Evolutionary conservation across 2,797 vertebrate genomes (phyloP), one percentile per base, ranked within the genome.

Genomic region (Galaxias olidus): DNA sequence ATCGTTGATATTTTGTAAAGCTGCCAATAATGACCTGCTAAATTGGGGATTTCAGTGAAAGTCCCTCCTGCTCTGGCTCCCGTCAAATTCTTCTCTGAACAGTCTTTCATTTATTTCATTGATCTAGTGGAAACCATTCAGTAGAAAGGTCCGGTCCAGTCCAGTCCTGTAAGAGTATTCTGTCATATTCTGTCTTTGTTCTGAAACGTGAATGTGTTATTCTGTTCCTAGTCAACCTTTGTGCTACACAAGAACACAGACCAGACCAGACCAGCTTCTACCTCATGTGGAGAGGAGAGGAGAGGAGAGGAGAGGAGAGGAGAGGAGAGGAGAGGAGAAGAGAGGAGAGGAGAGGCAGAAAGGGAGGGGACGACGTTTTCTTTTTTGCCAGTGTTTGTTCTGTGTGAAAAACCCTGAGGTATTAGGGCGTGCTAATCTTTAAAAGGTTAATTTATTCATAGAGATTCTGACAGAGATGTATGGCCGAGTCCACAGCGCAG

Each of bases 361-460:
- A n/a, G n/a, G n/a, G 11, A 43, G 13, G 59, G 1, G 14, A 3
- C 6, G 6, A 3, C 6, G 2, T 30, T 30, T 30, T 30, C 6
- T 30, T 30, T 30, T 30, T 30, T 30, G 3, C 30, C 30, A 30
- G 30, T 30, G 30, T 30, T 30, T 30, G 44, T 9, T 52, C 18
- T 52, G 10, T 52, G 15, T 20, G 9, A 42, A 61, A 94, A 61
- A 94, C 95, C 95, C 96, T 81, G 94, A 93, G 95, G 96, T 97
- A 96, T 95, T 94, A 95, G 93, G 92, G 95, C 92, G 93, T 94
- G 95, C 97, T 98, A 98, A 99, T 98, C 97, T 99, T 98, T 97
- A 95, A 93, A 98, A 99, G 97, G 96, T 99, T 98, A 98, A 98
- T 98, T 98, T 98, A 98, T 99, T 98, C 97, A 98, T 98, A 96